phyloP scores from a whole-genome alignment of 2,113 vertebrate species.

The Sceloporus tristichus region DNA sequence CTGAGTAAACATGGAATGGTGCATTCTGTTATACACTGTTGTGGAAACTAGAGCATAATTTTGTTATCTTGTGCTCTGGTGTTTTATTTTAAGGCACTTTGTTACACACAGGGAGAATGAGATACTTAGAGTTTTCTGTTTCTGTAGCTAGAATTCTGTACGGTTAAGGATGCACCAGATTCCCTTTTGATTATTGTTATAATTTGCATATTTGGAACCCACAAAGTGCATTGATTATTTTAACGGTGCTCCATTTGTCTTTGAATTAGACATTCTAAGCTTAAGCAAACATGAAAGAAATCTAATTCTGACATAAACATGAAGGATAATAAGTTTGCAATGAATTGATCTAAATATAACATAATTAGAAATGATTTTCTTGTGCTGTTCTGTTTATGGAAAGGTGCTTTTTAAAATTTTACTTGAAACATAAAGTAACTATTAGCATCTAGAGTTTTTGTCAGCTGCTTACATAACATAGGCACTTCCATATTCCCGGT shows the following conservation, averaged over 20 bases:
- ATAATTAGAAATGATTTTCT: conserved; percentile 96
- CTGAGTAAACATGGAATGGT: neutral
- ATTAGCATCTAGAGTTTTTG: conserved; percentile 76
- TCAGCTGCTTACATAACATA: conserved; percentile 38
- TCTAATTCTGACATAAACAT: conserved; percentile 89
- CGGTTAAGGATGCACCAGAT: conserved; percentile 43
- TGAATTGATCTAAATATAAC: conserved; percentile 93
- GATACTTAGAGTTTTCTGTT: conserved; percentile 48
- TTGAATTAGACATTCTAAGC: conserved; percentile 85
- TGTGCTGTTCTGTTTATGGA: conserved; percentile 72
- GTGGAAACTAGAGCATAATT: neutral
- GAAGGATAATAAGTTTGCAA: conserved; percentile 91
- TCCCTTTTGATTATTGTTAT: conserved; percentile 62
- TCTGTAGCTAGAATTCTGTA: conserved; percentile 34
- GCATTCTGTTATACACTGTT: neutral
- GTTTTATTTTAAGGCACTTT: neutral
- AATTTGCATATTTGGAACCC: conserved; percentile 75
- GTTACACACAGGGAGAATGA: conserved; percentile 45
- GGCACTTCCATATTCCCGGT: conserved; percentile 19
- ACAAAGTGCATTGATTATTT: conserved; percentile 83
- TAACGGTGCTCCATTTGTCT: conserved; percentile 86
- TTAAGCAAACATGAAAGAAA: conserved; percentile 93
- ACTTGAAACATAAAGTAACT: conserved; percentile 67
- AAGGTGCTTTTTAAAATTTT: conserved; percentile 70
- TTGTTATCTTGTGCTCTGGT: neutral